A percentile compares a stretch with the other conserved stretches of the same genome.
These are phyloP conservation scores for Otolemur crassicaudatus DNA, from an alignment of 2,797 vertebrate genomes.

Conservation along the genomic window DNA sequence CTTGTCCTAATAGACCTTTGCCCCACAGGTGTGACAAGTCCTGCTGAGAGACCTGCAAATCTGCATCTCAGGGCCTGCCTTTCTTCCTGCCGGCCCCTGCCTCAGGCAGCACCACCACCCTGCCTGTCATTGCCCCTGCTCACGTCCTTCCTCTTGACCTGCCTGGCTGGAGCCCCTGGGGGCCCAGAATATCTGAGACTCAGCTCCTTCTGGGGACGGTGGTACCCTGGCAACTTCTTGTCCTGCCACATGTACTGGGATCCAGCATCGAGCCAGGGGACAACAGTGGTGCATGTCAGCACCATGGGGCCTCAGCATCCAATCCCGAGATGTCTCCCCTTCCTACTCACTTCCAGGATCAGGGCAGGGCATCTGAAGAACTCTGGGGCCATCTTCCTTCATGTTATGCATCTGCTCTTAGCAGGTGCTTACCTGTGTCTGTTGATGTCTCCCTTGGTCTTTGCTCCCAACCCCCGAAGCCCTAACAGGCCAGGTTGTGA, in stretches of 20 bases:
- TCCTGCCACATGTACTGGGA: not conserved
- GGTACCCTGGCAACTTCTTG: not conserved
- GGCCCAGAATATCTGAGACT: not conserved
- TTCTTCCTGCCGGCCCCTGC: not conserved
- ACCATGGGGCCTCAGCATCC: accelerated
- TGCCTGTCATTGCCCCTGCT: accelerated
- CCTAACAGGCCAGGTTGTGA: not conserved
- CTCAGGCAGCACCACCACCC: not conserved
- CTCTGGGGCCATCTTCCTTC: not conserved
- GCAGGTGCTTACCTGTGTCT: not conserved
- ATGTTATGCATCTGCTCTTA: not conserved
- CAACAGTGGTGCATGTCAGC: not conserved
- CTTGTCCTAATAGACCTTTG: not conserved
- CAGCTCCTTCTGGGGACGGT: not conserved
- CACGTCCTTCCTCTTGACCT: not conserved
- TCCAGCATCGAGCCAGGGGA: not conserved
- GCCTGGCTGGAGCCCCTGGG: not conserved
- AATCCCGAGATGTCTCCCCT: not conserved
- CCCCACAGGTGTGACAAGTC: slow-evolving; percentile 66
- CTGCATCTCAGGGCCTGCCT: not conserved
- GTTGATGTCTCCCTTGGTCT: not conserved
- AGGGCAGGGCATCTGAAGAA: not conserved
- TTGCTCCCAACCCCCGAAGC: not conserved
- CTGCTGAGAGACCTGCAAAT: not conserved
- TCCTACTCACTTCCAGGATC: not conserved